These are phyloP conservation scores for Triplophysa tibetana DNA, from an alignment of 2,113 vertebrate species.

Conservation along the genomic window DNA sequence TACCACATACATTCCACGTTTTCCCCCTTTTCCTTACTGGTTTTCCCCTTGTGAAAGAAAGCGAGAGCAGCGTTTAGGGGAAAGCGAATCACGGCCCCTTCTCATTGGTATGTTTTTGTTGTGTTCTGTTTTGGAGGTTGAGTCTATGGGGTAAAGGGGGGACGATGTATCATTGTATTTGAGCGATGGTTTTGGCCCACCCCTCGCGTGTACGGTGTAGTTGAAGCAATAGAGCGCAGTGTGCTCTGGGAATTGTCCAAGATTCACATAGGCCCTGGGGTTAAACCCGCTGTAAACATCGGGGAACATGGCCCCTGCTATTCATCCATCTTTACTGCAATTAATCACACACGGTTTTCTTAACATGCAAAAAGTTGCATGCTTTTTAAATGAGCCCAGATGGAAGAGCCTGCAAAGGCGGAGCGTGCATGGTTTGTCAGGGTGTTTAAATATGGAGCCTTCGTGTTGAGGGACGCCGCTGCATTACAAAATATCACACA, in stretches of 20 bases:
- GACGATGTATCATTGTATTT: conserved; percentile 9
- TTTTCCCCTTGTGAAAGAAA: conserved; percentile 33
- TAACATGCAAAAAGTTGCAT: conserved; percentile 12
- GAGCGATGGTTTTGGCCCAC: conserved; percentile 32
- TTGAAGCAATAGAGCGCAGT: background rate
- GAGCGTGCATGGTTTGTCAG: background rate
- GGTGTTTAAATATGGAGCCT: conserved; percentile 9
- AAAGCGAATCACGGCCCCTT: background rate
- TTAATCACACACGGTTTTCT: conserved; percentile 21
- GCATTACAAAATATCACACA: conserved; percentile 17
- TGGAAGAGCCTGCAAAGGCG: background rate
- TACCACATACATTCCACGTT: conserved; percentile 37
- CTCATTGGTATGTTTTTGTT: conserved; percentile 22
- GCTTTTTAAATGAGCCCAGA: conserved; percentile 15
- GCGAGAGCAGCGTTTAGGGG: background rate
- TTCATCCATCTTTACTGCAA: conserved; percentile 32
- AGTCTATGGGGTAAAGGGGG: background rate
- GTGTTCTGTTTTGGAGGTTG: conserved; percentile 30
- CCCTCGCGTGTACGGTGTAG: conserved; percentile 7
- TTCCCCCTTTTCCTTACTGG: background rate
- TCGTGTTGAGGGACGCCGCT: background rate
- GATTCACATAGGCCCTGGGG: conserved; percentile 29
- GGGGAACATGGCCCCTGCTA: conserved; percentile 15
- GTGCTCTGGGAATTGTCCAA: conserved; percentile 32
- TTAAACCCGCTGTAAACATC: conserved; percentile 42